Conservation (phyloP, 2,113 vertebrate genomes). For the Terrapene triunguis region DNA sequence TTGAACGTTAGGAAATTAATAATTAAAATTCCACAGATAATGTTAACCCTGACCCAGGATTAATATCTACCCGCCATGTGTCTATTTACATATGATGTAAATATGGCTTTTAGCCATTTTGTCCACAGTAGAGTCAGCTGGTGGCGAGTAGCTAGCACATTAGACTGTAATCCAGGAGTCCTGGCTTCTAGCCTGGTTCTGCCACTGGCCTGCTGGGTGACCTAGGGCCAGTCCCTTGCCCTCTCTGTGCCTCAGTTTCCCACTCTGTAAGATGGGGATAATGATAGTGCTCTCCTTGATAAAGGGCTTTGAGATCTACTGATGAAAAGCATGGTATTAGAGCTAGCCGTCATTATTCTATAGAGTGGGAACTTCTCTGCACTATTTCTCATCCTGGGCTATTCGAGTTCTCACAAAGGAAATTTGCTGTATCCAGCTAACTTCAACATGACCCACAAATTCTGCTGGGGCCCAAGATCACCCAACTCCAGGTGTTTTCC, state of each 20-base stretch:
- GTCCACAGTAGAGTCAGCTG: background rate
- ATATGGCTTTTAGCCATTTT: background rate
- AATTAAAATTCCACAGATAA: background rate
- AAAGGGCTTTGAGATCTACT: background rate
- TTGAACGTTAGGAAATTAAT: background rate
- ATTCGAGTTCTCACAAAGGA: background rate
- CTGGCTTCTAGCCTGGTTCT: background rate
- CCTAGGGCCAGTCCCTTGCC: background rate
- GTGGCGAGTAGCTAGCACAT: background rate
- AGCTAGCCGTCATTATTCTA: background rate
- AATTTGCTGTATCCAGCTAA: background rate
- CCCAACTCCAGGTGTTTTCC: background rate
- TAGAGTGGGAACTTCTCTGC: background rate
- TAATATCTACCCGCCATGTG: background rate
- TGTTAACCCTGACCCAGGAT: background rate
- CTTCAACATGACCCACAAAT: background rate
- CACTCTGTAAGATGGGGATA: background rate
- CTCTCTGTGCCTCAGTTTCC: background rate
- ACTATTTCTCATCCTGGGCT: background rate
- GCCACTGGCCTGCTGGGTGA: background rate
- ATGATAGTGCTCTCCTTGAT: background rate
- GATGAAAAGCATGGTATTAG: background rate
- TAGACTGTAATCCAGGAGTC: background rate
- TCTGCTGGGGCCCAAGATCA: background rate
- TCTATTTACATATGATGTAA: background rate